Evolutionary conservation across 1,140 invertebrate genomes (phyloP), one percentile per base, ranked within the genome.

Genomic region (Anagrus nilaparvatae): DNA sequence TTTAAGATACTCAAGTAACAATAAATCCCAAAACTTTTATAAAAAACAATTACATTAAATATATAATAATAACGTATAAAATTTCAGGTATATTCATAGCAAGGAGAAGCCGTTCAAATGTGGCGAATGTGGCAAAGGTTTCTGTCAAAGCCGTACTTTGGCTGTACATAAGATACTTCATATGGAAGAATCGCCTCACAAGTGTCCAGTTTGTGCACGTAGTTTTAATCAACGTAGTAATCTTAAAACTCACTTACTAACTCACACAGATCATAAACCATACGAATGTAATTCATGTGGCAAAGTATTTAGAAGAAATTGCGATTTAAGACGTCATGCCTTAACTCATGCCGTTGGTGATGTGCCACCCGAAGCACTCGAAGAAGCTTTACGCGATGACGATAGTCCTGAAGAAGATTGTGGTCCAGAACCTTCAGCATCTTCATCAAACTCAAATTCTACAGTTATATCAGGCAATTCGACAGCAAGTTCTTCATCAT

Each of bases 61-160:
- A 6, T 10, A 5, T 1, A 6, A 25, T 17, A 54, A n/a, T n/a
- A n/a, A n/a, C n/a, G n/a, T n/a, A n/a, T n/a, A n/a, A n/a, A n/a
- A n/a, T n/a, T n/a, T 19, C 75, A 96, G 91, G 71, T 96, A 93
- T 61, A 97, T 95, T 48, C 93, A 97, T 67, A 90, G 87, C 20
- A 96, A 95, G 67, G 91, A 96, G 65, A 97, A 96, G 59, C 92
- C 93, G 1, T 97, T 94, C 73, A 95, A 92, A 68, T 97, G 93
- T 63, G 81, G 78, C 13, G 87, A 94, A 65, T 97, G 93, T 59
- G 89, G 90, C 35, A 96, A 96, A 68, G 92, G 91, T 10, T 97
- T 97, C 71, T 96, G 92, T 60, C 93, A 97, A 58, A 89, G 87
- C 13, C 73, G 92, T 25, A 96, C 92, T 1, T 67, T 97, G 46